These are phyloP conservation scores for Macrotis lagotis DNA, from an alignment of 2,113 vertebrate genomes.

Conservation along the genomic window DNA sequence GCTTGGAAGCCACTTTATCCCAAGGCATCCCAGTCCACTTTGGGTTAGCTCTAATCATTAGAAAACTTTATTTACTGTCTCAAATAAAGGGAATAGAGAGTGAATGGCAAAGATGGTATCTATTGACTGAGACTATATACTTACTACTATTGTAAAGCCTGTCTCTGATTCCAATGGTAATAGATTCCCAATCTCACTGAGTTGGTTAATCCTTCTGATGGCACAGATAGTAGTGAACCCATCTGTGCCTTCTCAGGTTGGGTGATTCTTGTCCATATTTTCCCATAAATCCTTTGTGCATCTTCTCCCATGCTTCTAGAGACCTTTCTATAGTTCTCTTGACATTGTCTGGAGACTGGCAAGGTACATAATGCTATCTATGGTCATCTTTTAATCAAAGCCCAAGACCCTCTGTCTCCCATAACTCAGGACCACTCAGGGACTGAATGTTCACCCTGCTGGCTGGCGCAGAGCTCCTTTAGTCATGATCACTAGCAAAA, in stretches of 20 bases:
- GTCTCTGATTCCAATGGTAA: background rate
- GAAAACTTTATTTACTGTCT: background rate
- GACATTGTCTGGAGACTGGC: background rate
- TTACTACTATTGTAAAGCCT: background rate
- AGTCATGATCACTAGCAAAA: background rate
- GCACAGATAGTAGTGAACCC: background rate
- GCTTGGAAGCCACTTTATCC: background rate
- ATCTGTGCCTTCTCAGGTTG: background rate
- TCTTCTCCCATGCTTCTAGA: background rate
- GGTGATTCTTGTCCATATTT: background rate
- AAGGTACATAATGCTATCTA: background rate
- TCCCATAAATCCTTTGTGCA: background rate
- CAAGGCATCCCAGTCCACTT: background rate
- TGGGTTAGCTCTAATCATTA: background rate
- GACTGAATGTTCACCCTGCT: background rate
- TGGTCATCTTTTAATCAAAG: background rate
- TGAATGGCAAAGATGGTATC: background rate
- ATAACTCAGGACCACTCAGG: background rate
- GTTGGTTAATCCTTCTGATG: background rate
- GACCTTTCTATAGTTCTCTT: background rate
- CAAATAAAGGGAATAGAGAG: background rate
- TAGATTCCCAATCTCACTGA: background rate
- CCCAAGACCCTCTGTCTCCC: background rate
- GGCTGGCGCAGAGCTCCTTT: background rate
- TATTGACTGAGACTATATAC: background rate